phyloP scores from a whole-genome alignment of 2,888 invertebrate genomes.

The Volucella inflata region DNA sequence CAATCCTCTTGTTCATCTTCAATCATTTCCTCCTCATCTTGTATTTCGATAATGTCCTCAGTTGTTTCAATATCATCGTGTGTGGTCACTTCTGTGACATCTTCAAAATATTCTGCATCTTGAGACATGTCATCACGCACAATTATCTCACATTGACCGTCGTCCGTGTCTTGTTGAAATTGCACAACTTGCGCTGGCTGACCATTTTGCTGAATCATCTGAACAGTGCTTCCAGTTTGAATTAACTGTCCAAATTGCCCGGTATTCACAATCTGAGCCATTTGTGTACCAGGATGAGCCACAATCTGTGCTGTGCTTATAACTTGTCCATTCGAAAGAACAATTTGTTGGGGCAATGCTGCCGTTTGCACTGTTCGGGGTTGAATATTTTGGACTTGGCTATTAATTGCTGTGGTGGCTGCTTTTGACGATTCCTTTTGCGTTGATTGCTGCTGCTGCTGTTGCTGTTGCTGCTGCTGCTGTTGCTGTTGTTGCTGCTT shows the following conservation, averaged over 20 bases:
- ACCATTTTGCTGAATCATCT: conserved; percentile 83
- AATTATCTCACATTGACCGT: conserved; percentile 78
- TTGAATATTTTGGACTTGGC: conserved; percentile 78
- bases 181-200: conserved; percentile 78
- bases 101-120: conserved; percentile 81
- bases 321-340: conserved; percentile 83
- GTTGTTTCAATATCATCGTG: conserved; percentile 81
- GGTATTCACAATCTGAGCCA: conserved; percentile 82
- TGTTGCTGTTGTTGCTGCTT: conserved; percentile 73
- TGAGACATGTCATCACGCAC: conserved; percentile 81
- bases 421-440: conserved; percentile 61
- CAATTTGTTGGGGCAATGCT: conserved; percentile 81
- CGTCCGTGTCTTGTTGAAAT: conserved; percentile 76
- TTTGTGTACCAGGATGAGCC: conserved; percentile 80
- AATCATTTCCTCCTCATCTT: conserved; percentile 78
- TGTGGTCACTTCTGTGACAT: conserved; percentile 80
- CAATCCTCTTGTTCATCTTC: conserved; percentile 75
- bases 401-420: conserved; percentile 72
- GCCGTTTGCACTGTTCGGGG: conserved; percentile 75
- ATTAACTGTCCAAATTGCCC: conserved; percentile 77
- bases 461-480: conserved; percentile 69
- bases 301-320: conserved; percentile 83
- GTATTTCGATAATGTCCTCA: conserved; percentile 79
- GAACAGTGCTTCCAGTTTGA: conserved; percentile 82
- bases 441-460: conserved; percentile 41